Evolutionary conservation across 2,888 invertebrate species (phyloP), one percentile per base, ranked within the genome.

Genomic region (Chrysopilus asiliformis): DNA sequence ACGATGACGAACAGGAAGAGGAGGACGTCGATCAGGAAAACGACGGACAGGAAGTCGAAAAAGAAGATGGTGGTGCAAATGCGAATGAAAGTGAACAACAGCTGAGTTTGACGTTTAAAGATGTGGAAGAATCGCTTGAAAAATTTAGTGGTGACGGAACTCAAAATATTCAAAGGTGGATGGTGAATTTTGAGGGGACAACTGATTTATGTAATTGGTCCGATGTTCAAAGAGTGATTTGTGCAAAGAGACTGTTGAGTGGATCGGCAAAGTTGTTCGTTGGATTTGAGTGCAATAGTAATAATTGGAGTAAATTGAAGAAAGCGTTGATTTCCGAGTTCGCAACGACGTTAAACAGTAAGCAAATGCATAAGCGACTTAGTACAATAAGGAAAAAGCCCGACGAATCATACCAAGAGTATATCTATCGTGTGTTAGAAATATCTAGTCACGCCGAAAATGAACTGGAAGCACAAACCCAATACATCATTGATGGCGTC

Each of bases 381-480:
- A 36, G 32, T 13, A n/a, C 10, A 9, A 20, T 32, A 2, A 39
- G 17, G 29, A 42, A 33, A 14, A 33, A 13, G 9, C 20, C 22
- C 8, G 27, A 38, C n/a, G 36, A 36, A 30, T 17, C 24, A 1
- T 36, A 27, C 9, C 29, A 32, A 22, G 34, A 28, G 8, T 41
- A 39, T 15, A 13, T 41, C 9, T 34, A 38, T 28, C 31, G 26
- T 9, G 34, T 38, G 8, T 20, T 30, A 10, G 41, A 53, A 44
- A 45, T 54, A 18, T 50, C 45, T 13, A 47, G 43, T 34, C 41
- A 48, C 27, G 49, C 42, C 1, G 42, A 43, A 9, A 43, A 36
- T 12, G 39, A 36, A 12, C 4, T 39, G 3, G 32, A 36, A 9
- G 25, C 25, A 10, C 34, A 39, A 15, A 34, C 34, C 12, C 39